Conservation (phyloP, 1,140 invertebrate genomes). For the Drosophila suzukii region DNA sequence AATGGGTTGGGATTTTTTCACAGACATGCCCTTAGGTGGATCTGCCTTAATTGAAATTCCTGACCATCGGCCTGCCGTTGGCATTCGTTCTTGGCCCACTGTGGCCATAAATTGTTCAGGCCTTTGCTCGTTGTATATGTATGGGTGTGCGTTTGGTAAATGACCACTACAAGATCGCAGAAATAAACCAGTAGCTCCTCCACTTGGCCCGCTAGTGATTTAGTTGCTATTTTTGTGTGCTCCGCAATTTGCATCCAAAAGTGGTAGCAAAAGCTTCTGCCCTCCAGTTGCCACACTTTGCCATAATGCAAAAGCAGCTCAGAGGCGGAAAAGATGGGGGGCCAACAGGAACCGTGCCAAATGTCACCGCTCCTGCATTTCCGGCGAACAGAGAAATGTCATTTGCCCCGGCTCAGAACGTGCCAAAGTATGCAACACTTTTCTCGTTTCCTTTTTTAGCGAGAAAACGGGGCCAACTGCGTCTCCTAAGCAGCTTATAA, state of each 20-base stretch:
- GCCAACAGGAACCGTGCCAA: conserved; percentile 3
- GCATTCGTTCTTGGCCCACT: conserved; percentile 28
- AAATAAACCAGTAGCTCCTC: conserved; percentile 11
- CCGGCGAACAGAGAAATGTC: conserved; percentile 51
- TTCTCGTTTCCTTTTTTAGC: conserved; percentile 4
- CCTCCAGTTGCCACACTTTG: conserved; percentile 2
- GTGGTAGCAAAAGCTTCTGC: not conserved
- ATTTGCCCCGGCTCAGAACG: conserved; percentile 45
- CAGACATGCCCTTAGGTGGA: conserved; percentile 5
- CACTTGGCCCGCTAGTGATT: conserved; percentile 71
- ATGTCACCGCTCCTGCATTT: conserved; percentile 46
- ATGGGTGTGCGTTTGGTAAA: conserved; percentile 28
- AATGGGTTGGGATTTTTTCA: conserved; percentile 5
- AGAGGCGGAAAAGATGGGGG: not conserved
- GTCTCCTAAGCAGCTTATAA: conserved; percentile 32
- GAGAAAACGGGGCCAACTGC: conserved; percentile 7
- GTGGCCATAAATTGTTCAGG: conserved; percentile 49
- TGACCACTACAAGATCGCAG: conserved; percentile 59
- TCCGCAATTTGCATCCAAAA: conserved; percentile 38
- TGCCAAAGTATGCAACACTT: conserved; percentile 50
- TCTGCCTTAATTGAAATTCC: conserved; percentile 57
- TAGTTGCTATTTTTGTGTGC: conserved; percentile 74
- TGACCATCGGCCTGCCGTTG: conserved; percentile 30
- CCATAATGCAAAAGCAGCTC: conserved; percentile 44
- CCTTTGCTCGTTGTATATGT: not conserved